These are phyloP conservation scores for Scaptomyza cyrtandrae DNA, from an alignment of 2,888 invertebrate genomes.

Conservation along the genomic window DNA sequence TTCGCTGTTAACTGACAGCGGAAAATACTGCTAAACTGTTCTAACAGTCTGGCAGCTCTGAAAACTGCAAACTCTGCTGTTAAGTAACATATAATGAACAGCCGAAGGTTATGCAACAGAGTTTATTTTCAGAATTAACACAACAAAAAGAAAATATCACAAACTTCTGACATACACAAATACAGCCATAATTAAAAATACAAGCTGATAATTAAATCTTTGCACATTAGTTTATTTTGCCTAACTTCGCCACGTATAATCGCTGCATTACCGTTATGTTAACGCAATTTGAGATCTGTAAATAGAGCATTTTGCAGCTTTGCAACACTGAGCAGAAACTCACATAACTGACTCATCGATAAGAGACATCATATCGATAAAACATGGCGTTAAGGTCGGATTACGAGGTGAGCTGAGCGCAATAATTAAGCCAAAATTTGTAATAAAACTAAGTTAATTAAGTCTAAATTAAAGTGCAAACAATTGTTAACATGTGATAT, in stretches of 20 bases:
- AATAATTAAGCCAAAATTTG: constrained; percentile 56
- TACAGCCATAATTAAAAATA: neutral
- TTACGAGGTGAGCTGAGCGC: constrained; percentile 84
- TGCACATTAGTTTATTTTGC: neutral
- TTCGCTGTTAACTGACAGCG: neutral
- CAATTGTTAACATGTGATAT: constrained; percentile 58
- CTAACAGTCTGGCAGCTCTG: constrained; percentile 13
- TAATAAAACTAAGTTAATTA: constrained; percentile 64
- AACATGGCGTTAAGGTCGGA: constrained; percentile 84
- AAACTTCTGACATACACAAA: too few relatives aligned
- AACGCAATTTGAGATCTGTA: constrained; percentile 18
- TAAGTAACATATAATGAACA: neutral
- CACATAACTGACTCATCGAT: constrained; percentile 44
- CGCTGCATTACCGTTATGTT: constrained; percentile 17
- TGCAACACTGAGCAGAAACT: constrained; percentile 28
- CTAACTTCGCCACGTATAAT: neutral
- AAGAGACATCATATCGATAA: constrained; percentile 60
- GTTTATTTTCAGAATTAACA: neutral
- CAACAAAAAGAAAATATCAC: neutral
- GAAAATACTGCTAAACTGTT: neutral
- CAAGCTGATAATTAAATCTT: accelerated
- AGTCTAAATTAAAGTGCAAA: constrained; percentile 57
- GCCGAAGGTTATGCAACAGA: constrained; percentile 20
- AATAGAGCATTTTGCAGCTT: neutral
- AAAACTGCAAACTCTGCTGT: neutral